A percentile compares a stretch with the other conserved stretches of the same genome.
Evolutionary conservation across 2,888 invertebrate genomes (phyloP).

Genomic region (Oegoconia quadripuncta): DNA sequence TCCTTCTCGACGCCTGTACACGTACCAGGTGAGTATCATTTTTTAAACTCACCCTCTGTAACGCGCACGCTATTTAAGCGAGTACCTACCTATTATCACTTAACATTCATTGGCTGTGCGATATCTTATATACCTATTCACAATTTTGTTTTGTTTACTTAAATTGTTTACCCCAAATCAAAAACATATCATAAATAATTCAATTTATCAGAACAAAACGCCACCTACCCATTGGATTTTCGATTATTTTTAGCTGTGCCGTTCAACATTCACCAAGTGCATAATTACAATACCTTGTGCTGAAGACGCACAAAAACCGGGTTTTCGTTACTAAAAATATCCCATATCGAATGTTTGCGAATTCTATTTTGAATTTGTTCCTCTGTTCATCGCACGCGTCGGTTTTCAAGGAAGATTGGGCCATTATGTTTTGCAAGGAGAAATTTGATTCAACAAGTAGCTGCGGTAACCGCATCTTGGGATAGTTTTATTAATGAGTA

Average conservation of each 20-base stretch:
- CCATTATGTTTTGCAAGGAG: no score
- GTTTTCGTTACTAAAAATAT: constrained; percentile 74
- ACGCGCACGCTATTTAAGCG: constrained; percentile 35
- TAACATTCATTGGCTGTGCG: constrained; percentile 42
- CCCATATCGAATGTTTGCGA: constrained; percentile 76
- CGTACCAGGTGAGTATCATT: constrained; percentile 66
- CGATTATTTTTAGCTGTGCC: constrained; percentile 58
- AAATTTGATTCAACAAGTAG: background rate
- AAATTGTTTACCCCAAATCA: no score
- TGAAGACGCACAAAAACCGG: constrained; percentile 67
- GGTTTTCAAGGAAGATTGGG: background rate
- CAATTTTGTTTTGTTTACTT: constrained; percentile 21
- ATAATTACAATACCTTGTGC: constrained; percentile 67
- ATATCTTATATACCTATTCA: constrained; percentile 23
- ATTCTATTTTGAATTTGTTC: constrained; percentile 71
- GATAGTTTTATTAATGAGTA: no score
- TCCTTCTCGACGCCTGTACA: constrained; percentile 63
- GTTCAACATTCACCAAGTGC: constrained; percentile 57
- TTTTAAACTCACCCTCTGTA: constrained; percentile 20
- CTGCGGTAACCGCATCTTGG: background rate
- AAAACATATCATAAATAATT: constrained; percentile 23
- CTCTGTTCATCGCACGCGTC: constrained; percentile 31
- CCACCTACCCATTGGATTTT: constrained; percentile 43
- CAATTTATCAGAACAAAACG: constrained; percentile 24
- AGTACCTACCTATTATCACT: constrained; percentile 29